These are phyloP conservation scores for Leptinotarsa rubiginosa DNA, from an alignment of 2,888 invertebrate genomes.

Conservation along the genomic window DNA sequence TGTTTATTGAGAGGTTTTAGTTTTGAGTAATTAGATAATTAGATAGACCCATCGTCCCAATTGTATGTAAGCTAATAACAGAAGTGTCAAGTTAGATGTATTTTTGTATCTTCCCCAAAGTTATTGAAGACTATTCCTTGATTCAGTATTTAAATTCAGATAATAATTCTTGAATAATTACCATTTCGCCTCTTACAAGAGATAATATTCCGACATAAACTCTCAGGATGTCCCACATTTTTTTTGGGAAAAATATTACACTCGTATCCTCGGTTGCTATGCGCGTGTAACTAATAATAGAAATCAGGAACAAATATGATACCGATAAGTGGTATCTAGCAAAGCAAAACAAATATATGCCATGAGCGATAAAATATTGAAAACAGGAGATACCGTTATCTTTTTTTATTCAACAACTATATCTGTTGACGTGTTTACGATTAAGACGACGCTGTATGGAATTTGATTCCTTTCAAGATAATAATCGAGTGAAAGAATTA, in stretches of 20 bases:
- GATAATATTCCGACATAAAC: neutral
- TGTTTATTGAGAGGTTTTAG: too few relatives aligned
- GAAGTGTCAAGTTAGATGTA: too few relatives aligned
- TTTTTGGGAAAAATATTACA: neutral
- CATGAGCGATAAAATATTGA: conserved; percentile 10
- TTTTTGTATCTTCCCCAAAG: too few relatives aligned
- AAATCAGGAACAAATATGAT: conserved; percentile 18
- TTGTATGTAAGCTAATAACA: too few relatives aligned
- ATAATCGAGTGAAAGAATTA: neutral
- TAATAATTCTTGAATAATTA: too few relatives aligned
- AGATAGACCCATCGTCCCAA: too few relatives aligned
- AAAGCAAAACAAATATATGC: conserved; percentile 18
- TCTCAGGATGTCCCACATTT: neutral
- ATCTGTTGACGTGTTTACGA: conserved; percentile 13
- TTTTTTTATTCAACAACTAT: conserved; percentile 4
- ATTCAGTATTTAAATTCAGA: too few relatives aligned
- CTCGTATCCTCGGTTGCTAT: conserved; percentile 5
- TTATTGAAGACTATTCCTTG: too few relatives aligned
- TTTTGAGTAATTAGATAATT: too few relatives aligned
- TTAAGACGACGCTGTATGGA: neutral
- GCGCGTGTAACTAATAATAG: conserved; percentile 15
- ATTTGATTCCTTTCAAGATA: conserved; percentile 1
- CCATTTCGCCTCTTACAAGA: too few relatives aligned
- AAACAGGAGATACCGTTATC: conserved; percentile 14
- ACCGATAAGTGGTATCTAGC: conserved; percentile 16